A percentile compares a stretch with the other conserved stretches of the same genome.
Conservation (phyloP, 2,797 vertebrate species). For the Hirundo rustica region DNA sequence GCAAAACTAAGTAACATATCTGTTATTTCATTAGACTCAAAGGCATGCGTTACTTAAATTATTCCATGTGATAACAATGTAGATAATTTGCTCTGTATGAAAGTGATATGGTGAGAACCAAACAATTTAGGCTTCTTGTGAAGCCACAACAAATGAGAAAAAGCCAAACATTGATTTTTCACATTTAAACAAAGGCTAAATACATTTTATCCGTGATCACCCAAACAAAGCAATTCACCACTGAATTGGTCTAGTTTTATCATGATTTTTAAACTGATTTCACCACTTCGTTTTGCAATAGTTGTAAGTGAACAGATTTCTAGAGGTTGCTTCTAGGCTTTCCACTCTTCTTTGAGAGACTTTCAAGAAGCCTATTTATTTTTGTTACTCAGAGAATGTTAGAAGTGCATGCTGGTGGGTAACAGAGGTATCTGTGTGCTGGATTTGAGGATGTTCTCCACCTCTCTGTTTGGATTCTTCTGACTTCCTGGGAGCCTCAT, state of each 20-base stretch:
- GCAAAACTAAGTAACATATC: background rate
- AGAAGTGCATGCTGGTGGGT: background rate
- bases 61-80: background rate
- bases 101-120: background rate
- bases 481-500: background rate
- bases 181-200: background rate
- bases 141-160: background rate
- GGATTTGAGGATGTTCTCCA: background rate
- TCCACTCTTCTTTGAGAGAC: background rate
- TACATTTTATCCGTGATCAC: background rate
- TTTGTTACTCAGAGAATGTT: background rate
- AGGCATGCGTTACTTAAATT: background rate
- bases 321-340: background rate
- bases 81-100: background rate
- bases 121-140: background rate
- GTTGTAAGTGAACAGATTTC: background rate
- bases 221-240: background rate
- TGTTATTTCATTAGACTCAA: constrained; percentile 7
- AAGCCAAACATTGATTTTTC: background rate
- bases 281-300: background rate
- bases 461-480: background rate
- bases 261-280: background rate
- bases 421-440: background rate
- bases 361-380: background rate
- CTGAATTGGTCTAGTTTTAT: background rate